phyloP scores from a whole-genome alignment of 2,113 vertebrate species.

The Odobenus rosmarus region DNA sequence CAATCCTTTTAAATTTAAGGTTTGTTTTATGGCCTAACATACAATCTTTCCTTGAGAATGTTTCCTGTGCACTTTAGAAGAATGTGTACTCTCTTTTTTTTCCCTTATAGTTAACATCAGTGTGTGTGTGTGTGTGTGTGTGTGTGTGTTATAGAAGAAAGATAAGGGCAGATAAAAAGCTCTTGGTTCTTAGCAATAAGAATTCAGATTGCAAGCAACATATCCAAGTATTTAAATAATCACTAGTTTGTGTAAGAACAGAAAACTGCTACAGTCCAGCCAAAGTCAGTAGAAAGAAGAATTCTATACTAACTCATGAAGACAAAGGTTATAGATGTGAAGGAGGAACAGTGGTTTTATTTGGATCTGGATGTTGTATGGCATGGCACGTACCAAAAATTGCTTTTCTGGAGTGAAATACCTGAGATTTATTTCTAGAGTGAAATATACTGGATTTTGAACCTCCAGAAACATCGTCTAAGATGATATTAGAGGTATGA shows the following conservation, averaged over 20 bases:
- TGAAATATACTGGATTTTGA: constrained; percentile 13
- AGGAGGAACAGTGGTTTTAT: background rate
- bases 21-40: background rate
- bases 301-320: background rate
- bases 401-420: background rate
- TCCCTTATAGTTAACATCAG: background rate
- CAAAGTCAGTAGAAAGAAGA: background rate
- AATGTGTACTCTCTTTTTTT: background rate
- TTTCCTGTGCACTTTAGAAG: background rate
- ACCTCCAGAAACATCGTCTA: background rate
- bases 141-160: background rate
- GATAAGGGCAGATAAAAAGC: background rate
- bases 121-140: background rate
- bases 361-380: background rate
- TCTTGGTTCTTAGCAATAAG: background rate
- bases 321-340: background rate
- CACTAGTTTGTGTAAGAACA: background rate
- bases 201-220: background rate
- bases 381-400: background rate
- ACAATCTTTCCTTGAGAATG: background rate
- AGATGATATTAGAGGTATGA: background rate
- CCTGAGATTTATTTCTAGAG: background rate
- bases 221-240: background rate
- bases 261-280: background rate
- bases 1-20: background rate